Conservation (phyloP, 2,888 invertebrate species). For the Orchesella flavescens region DNA sequence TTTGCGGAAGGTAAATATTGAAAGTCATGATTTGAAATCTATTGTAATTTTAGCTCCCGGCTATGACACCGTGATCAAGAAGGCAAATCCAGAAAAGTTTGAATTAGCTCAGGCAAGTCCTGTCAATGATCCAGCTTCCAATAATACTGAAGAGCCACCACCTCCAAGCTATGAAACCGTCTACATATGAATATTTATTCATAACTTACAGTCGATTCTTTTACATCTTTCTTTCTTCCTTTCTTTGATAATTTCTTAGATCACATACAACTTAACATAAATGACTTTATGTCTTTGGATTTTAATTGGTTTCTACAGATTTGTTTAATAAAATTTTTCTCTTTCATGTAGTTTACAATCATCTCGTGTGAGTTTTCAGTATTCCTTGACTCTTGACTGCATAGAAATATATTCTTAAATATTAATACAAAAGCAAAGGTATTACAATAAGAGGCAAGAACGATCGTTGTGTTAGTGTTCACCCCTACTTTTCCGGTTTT, state of each 20-base stretch:
- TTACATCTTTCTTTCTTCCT: too few relatives aligned
- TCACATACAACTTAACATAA: too few relatives aligned
- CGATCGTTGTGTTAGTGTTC: too few relatives aligned
- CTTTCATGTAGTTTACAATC: too few relatives aligned
- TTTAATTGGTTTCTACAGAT: neutral
- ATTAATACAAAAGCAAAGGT: too few relatives aligned
- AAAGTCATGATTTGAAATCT: neutral
- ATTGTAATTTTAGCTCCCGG: constrained; percentile 39
- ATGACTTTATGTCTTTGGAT: neutral
- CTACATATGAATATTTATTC: neutral
- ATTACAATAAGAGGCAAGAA: too few relatives aligned
- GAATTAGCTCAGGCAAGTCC: neutral
- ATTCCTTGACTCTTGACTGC: too few relatives aligned
- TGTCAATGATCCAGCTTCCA: neutral
- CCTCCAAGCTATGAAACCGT: constrained; percentile 37
- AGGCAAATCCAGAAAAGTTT: neutral
- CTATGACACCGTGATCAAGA: constrained; percentile 16
- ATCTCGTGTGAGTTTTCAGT: too few relatives aligned
- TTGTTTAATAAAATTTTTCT: neutral
- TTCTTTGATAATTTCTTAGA: too few relatives aligned
- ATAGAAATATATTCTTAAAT: too few relatives aligned
- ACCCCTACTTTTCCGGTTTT: too few relatives aligned
- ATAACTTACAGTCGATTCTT: too few relatives aligned
- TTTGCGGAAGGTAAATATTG: neutral
- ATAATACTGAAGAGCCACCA: constrained; percentile 18